These are phyloP conservation scores for Grantiella picta DNA, from an alignment of 2,113 vertebrate species.

Conservation along the genomic window DNA sequence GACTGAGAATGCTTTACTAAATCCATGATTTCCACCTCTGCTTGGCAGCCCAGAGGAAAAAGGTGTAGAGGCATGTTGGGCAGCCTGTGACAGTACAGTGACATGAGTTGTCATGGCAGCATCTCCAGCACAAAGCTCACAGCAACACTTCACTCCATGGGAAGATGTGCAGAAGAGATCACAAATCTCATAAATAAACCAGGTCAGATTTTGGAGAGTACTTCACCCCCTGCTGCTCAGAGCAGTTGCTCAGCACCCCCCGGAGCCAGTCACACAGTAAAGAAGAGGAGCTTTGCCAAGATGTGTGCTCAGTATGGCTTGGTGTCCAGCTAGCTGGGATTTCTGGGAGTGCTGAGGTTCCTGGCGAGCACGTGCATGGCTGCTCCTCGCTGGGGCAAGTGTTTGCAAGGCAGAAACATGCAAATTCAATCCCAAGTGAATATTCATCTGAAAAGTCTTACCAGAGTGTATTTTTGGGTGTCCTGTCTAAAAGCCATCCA, in stretches of 20 bases:
- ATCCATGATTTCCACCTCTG: not conserved
- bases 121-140: not conserved
- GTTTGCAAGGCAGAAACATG: not conserved
- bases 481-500: not conserved
- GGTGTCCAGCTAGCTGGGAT: not conserved
- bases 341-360: not conserved
- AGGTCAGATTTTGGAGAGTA: not conserved
- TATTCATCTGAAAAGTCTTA: not conserved
- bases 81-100: not conserved
- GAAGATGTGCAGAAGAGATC: not conserved
- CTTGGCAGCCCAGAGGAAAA: not conserved
- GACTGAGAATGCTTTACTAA: not conserved
- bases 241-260: not conserved
- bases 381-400: not conserved
- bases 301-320: not conserved
- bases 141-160: not conserved
- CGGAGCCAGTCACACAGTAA: not conserved
- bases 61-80: not conserved
- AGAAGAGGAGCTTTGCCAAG: slow-evolving; percentile 17
- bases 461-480: slow-evolving; percentile 42
- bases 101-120: rapidly evolving
- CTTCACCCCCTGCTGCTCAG: not conserved
- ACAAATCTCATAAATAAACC: not conserved
- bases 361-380: not conserved
- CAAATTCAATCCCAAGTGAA: not conserved